Base-by-base conservation (phyloP, 2,113 vertebrate species). In the Brachypteracias leptosomus region DNA sequence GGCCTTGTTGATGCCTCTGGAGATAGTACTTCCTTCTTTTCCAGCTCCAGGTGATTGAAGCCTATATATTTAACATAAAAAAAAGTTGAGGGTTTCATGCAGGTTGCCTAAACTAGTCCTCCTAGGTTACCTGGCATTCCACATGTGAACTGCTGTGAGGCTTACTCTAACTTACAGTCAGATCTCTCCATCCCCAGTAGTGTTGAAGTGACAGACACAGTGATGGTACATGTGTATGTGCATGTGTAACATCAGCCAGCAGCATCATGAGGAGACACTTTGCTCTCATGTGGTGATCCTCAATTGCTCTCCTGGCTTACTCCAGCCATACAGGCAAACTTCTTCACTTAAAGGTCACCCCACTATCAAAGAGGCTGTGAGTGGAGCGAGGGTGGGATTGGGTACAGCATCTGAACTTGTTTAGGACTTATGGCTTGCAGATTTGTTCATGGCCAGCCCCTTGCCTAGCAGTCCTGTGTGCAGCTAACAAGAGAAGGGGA, bases 181-280 rank as follows among this genome's bases (percentile, higher is more conserved):
- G 71, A 40, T 62, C 46, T 46, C 40, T 61, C 52, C 61, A 46
- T 57, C 29, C 54, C 38, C 38, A 55, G 26, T 21, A n/a, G 55
- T 3, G 71, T 35, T 44, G 20, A 87, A 93, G 51, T 49, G 55
- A 55, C 38, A 58, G 80, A 66, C 33, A 18, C 63, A 29, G 33
- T 3, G 28, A 49, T n/a, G 35, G 71, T 51, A 33, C 1, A 0
- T 51, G 40, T 38, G 59, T 77, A 12, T 1, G 1, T 31, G 44
- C 22, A 18, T 1, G 25, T 36, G 67, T 71, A 79, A 72, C 3
- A 13, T 46, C 63, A 61, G 55, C 29, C 40, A 86, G 81, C 47
- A 83, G 67, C 46, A 16, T 51, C 40, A 17, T 1, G 10, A 68
- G 31, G 36, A 88, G 57, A 25, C 1, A 1, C 46, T 75, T 80